Base-by-base conservation (phyloP, 1,140 invertebrate species). In the Lepidostoma basale region DNA sequence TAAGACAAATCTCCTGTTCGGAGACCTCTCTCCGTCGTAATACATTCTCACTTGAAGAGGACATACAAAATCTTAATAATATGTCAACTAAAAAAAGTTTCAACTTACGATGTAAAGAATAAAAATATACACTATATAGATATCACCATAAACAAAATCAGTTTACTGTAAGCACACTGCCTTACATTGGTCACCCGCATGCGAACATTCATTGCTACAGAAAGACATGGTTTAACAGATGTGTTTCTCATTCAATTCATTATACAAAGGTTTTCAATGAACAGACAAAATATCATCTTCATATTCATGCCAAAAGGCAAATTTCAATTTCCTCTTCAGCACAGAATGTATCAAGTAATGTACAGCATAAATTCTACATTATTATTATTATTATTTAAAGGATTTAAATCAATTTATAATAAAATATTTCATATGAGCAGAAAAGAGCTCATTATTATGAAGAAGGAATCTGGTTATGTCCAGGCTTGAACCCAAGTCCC, bases 91-190 rank as follows among this genome's bases (percentile, higher is more conserved):
- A 62, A 62, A n/a, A 44, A 62, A 30, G 16, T 26, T 23, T 60
- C 5, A 59, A 44, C 64, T 67, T 67, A 67, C 12, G 60, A 26
- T n/a, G n/a, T 62, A 52, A 60, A 68, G 22, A 28, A 60, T 22
- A 68, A 68, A 52, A 68, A 68, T 68, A 68, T 62, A 68, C 66
- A 68, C n/a, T n/a, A n/a, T 68, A 25, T 62, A 44, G 59, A 68
- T 68, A 68, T 68, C 66, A 68, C 66, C 66, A 52, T 62, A 62
- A 59, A 59, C 42, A 20, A 60, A 67, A 49, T 67, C 45, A 67
- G 60, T 67, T 49, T 56, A 56, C 22, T 63, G 40, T 72, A 72
- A 72, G 70, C 70, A 72, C 70, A 62, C 56, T 47, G 70, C 70
- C 70, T 62, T 68, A 16, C 67, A 64, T 20, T n/a, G n/a, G n/a